Base-by-base conservation (phyloP, 2,888 invertebrate species). In the Latrodectus hesperus region DNA sequence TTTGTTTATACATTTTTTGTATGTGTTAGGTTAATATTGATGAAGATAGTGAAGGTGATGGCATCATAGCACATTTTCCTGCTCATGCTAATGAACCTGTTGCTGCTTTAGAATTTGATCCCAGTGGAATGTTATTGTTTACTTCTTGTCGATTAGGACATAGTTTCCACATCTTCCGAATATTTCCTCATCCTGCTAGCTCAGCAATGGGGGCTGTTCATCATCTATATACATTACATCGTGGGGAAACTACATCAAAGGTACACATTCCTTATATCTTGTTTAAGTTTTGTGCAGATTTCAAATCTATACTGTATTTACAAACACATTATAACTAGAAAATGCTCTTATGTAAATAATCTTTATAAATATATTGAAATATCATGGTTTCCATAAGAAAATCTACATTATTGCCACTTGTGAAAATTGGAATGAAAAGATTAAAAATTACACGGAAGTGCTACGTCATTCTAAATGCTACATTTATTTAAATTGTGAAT, bases 221-320 rank as follows among this genome's bases (percentile, higher is more conserved):
- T 92, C 99, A 99, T 93, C 93, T 99, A 67, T 99, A 99, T 92
- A 95, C 97, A 55, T 93, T 99, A 89, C 97, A 98, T 92, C 92
- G 99, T 68, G 99, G 99, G 8, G 99, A 98, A 91, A 99, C 99
- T 0, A 96, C 97, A 71, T 98, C 99, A 76, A 97, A 96, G 94
- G 98, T 98, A 90, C 9, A 10, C 64, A 38, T 12, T 74, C 22
- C 22, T 38, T 38, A 38, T 38, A 38, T 38, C 4, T 3, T 6
- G 6, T 38, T 38, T 38, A 38, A 38, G 38, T 38, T 38, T 38
- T 6, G 38, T 38, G 1, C 22, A 4, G 38, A 38, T 38, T 38
- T 38, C 38, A 3, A 38, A 38, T 38, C 38, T 38, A 38, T 6
- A 4, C 38, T 38, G 38, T 38, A 6, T 6, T 38, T 38, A 38